Percentiles rank a stretch among this genome's conserved stretches.
phyloP scores from a whole-genome alignment of 2,888 invertebrate genomes.

The Diabrotica balteata region DNA sequence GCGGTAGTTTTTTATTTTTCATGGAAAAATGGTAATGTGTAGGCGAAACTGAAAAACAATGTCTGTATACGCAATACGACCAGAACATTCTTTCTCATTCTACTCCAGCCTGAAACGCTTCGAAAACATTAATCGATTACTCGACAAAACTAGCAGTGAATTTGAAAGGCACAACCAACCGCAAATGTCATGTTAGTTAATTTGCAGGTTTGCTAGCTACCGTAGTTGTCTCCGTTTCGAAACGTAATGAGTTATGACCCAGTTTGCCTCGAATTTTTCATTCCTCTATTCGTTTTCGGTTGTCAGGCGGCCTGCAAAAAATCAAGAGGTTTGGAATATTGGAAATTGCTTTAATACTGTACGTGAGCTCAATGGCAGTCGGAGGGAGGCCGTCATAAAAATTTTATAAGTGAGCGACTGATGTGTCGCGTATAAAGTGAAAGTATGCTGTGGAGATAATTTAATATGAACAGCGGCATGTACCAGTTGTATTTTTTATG shows the following conservation, averaged over 20 bases:
- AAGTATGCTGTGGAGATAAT: too few species aligned
- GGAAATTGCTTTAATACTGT: background rate
- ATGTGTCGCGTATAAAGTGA: too few species aligned
- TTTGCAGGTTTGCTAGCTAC: constrained; percentile 24
- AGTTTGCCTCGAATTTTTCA: constrained; percentile 8
- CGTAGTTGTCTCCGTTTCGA: constrained; percentile 23
- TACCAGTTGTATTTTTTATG: too few species aligned
- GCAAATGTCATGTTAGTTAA: constrained; percentile 26
- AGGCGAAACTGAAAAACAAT: background rate
- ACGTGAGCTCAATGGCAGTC: too few species aligned
- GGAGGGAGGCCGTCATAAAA: too few species aligned
- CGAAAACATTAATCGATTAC: constrained; percentile 17
- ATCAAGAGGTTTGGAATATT: background rate
- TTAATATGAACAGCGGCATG: too few species aligned
- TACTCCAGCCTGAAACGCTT: background rate
- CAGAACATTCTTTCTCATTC: background rate
- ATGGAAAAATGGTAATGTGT: too few species aligned
- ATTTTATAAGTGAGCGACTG: too few species aligned
- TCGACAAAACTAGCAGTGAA: constrained; percentile 10
- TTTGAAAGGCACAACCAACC: constrained; percentile 20
- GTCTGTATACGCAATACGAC: background rate
- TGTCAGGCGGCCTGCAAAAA: constrained; percentile 1
- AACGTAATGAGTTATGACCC: constrained; percentile 22
- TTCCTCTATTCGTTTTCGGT: background rate
- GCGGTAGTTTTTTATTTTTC: too few species aligned